These are phyloP conservation scores for Doris montereyensis DNA, from an alignment of 2,888 invertebrate genomes.

Conservation along the genomic window DNA sequence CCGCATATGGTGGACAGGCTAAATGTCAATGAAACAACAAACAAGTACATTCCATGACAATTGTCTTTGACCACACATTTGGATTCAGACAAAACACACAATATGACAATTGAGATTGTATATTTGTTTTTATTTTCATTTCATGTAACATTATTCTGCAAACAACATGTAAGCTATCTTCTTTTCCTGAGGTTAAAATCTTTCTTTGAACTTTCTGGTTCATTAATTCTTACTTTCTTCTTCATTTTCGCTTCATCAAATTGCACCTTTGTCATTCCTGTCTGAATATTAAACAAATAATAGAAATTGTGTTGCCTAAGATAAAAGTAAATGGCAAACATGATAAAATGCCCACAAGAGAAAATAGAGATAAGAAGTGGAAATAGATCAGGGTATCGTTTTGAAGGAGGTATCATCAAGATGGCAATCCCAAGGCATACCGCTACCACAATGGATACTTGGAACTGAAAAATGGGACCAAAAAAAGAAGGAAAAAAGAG, in stretches of 20 bases:
- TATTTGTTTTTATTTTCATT: slow-evolving; percentile 3
- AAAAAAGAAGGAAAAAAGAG: too few species aligned
- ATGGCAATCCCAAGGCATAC: slow-evolving; percentile 77
- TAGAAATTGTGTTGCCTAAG: slow-evolving; percentile 63
- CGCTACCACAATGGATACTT: slow-evolving; percentile 79
- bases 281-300: too few species aligned
- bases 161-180: background rate
- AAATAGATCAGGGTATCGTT: slow-evolving; percentile 85
- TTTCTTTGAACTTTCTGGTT: background rate
- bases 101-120: background rate
- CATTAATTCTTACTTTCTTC: background rate
- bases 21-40: too few species aligned
- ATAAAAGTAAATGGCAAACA: slow-evolving; percentile 71
- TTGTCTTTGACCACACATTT: too few species aligned
- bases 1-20: too few species aligned
- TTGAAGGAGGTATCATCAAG: slow-evolving; percentile 80
- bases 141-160: background rate
- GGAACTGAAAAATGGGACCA: slow-evolving; percentile 70
- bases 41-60: too few species aligned
- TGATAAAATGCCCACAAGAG: slow-evolving; percentile 87
- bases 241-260: background rate
- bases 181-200: background rate
- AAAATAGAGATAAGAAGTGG: slow-evolving; percentile 85
- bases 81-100: background rate
- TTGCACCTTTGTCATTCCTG: background rate